These are phyloP conservation scores for Ophraella communa DNA, from an alignment of 2,888 invertebrate species.

Conservation along the genomic window DNA sequence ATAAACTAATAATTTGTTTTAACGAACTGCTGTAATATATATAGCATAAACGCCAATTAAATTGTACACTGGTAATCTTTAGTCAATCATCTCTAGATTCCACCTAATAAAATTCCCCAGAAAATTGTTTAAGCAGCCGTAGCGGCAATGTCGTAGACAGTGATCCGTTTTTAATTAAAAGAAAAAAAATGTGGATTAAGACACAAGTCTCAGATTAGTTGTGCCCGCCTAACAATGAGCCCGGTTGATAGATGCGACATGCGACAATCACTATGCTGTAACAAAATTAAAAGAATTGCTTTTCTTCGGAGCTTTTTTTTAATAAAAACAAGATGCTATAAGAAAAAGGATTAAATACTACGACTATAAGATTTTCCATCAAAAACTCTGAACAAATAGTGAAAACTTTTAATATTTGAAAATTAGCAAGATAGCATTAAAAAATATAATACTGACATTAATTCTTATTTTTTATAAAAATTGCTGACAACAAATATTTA, in stretches of 20 bases:
- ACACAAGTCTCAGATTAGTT: conserved; percentile 39
- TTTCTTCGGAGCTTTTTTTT: no score
- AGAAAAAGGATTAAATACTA: no score
- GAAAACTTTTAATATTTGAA: no score
- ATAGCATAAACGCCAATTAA: background rate
- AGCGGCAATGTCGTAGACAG: conserved; percentile 42
- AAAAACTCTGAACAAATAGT: no score
- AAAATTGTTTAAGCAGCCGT: conserved; percentile 45
- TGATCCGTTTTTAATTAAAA: conserved; percentile 48
- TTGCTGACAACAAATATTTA: no score
- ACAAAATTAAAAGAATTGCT: conserved; percentile 33
- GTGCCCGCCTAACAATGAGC: conserved; percentile 25
- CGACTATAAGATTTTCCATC: no score
- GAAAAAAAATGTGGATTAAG: conserved; percentile 35
- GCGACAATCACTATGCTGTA: conserved; percentile 26
- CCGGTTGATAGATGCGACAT: conserved; percentile 32
- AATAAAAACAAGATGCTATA: no score
- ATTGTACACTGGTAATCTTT: background rate
- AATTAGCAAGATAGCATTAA: no score
- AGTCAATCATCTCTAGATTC: background rate
- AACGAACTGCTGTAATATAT: no score
- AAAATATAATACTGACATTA: no score
- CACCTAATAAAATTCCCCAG: conserved; percentile 36
- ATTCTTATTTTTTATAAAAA: no score
- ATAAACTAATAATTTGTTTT: background rate